Evolutionary conservation across 2,888 invertebrate species (phyloP), one percentile per base, ranked within the genome.

Genomic region (Ceramica pisi): DNA sequence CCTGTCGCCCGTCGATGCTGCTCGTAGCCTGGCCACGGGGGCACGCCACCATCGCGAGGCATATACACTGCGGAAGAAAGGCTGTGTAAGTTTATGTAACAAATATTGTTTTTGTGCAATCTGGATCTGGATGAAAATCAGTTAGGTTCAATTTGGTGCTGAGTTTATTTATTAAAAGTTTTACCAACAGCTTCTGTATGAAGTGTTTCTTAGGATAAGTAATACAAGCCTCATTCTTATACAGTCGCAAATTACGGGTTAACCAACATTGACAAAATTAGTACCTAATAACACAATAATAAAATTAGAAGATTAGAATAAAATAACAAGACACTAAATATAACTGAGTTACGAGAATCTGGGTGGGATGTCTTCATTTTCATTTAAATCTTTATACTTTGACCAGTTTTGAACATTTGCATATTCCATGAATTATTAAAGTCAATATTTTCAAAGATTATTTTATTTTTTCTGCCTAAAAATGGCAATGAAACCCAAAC

Each of bases 21-120:
- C 21, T 62, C 26, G 61, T 14, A 16, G 21, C 9, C 19, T 71
- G 35, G 46, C 55, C 31, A 12, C 23, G 41, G n/a, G n/a, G 9
- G 48, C 23, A 23, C 31, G 41, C 41, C 41, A 73, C 74, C 48
- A 73, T 21, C 23, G 41, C n/a, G 46, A 71, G 41, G 48, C 6
- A 48, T 48, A 71, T 35, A 64, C 55, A 64, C 71, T 71, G 72
- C 21, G 23, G 12, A 71, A 41, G 56, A 41, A 41, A 48, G 2
- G 31, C 19, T 19, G 26, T 12, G 16, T 71, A 1, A 71, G 23
- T 61, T 71, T 35, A 23, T 14, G 8, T 4, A 16, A 21, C 8
- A 2, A 16, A 21, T 31, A 6, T 31, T 31, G 4, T 31, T 31
- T 41, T 14, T 21, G 21, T 51, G 19, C 1, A 53, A 9, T 31